These are phyloP conservation scores for Sciurus vulgaris DNA, from an alignment of 2,797 vertebrate species.

Conservation along the genomic window DNA sequence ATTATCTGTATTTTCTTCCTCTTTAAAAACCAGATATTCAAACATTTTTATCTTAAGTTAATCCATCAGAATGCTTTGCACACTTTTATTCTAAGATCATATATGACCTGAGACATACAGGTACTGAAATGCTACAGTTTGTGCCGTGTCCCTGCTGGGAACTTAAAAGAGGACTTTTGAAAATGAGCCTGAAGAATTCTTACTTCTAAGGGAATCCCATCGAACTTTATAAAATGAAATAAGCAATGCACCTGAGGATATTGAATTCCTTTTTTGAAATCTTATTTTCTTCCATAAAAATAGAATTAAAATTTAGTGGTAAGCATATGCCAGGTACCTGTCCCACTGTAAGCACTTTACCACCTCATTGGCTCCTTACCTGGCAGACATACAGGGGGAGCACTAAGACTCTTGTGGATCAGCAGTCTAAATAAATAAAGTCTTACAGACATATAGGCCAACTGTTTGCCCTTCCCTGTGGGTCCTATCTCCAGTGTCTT, in stretches of 20 bases:
- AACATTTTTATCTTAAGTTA: constrained; percentile 22
- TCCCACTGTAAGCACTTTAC: neutral
- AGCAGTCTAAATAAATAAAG: neutral
- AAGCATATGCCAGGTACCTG: neutral
- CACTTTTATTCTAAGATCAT: neutral
- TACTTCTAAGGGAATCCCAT: neutral
- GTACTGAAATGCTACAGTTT: neutral
- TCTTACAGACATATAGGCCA: neutral
- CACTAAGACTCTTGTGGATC: neutral
- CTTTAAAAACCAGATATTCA: constrained; percentile 44
- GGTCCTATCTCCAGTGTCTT: neutral
- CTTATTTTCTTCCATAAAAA: neutral
- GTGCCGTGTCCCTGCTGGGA: neutral
- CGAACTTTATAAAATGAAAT: constrained; percentile 2
- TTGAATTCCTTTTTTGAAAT: neutral
- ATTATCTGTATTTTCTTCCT: neutral
- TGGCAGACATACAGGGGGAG: neutral
- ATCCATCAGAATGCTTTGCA: constrained; percentile 41
- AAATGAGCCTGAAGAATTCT: neutral
- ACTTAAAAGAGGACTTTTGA: neutral
- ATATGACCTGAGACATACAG: constrained; percentile 18
- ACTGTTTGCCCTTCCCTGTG: neutral
- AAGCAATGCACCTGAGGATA: neutral
- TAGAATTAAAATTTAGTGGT: neutral
- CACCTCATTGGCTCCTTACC: neutral